Evolutionary conservation across 1,140 invertebrate genomes (phyloP).

Genomic region (Muscidifurax raptorellus): DNA sequence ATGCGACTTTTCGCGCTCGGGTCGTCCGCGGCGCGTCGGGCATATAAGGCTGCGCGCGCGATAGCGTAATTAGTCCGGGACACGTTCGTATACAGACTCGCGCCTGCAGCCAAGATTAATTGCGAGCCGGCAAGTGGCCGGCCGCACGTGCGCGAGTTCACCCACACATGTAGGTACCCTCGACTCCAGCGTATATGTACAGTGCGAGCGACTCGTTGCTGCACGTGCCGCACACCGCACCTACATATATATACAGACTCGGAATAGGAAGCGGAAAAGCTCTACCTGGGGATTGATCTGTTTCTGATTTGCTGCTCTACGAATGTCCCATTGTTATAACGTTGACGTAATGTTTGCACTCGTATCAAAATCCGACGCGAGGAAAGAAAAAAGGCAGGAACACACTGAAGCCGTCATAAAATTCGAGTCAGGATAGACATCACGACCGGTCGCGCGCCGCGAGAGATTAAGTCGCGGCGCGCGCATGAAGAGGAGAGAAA

Average conservation of each 20-base stretch:
- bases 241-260: no score
- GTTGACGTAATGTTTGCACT: no score
- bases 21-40: no score
- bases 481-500: slow-evolving; percentile 6
- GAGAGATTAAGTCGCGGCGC: not conserved
- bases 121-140: slow-evolving; percentile 38
- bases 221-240: not conserved
- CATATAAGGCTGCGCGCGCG: not conserved
- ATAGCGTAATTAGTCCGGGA: slow-evolving; percentile 48
- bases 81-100: slow-evolving; percentile 36
- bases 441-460: not conserved
- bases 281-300: slow-evolving; percentile 1
- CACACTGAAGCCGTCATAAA: not conserved
- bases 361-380: no score
- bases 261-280: not conserved
- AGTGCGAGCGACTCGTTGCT: not conserved
- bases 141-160: not conserved
- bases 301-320: slow-evolving; percentile 5
- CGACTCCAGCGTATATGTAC: not conserved
- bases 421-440: not conserved
- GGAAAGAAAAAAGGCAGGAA: not conserved
- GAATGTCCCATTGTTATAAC: not conserved
- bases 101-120: slow-evolving; percentile 45
- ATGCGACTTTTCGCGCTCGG: no score
- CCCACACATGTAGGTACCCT: not conserved